phyloP scores from a whole-genome alignment of 2,113 vertebrate species.

The Actenoides hombroni region DNA sequence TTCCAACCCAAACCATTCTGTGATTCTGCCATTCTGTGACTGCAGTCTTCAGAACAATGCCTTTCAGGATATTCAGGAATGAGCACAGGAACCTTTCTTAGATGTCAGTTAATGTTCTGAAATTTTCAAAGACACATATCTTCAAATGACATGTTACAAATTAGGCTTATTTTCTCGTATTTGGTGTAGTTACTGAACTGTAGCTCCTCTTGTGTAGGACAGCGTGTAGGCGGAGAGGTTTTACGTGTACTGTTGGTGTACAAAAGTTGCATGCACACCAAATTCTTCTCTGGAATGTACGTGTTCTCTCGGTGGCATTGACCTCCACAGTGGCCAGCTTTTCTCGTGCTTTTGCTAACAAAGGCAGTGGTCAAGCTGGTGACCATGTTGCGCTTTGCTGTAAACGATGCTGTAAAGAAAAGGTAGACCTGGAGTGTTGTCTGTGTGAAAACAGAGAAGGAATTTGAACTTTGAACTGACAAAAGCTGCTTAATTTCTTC shows the following conservation, averaged over 20 bases:
- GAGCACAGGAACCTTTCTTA: not conserved
- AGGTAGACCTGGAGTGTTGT: too few relatives aligned
- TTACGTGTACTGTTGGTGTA: accelerated
- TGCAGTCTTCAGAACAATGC: not conserved
- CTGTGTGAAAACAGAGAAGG: not conserved
- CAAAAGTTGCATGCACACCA: accelerated
- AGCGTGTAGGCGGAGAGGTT: too few relatives aligned
- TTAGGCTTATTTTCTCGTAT: too few relatives aligned
- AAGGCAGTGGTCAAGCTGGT: not conserved
- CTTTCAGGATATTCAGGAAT: not conserved
- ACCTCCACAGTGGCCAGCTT: not conserved
- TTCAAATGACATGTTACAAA: too few relatives aligned
- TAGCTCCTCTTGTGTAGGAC: accelerated
- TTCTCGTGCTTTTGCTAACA: accelerated
- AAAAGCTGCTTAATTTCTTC: not conserved
- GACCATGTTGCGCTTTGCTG: accelerated
- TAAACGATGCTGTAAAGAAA: too few relatives aligned
- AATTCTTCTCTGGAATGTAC: not conserved
- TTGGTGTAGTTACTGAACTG: too few relatives aligned
- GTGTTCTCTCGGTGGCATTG: too few relatives aligned
- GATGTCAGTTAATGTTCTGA: not conserved
- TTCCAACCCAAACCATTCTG: not conserved
- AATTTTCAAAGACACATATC: not conserved
- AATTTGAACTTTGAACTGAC: not conserved
- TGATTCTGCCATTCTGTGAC: not conserved